Evolutionary conservation across 2,797 vertebrate genomes (phyloP), one percentile per base, ranked within the genome.

Genomic region (Epinephelus coioides): DNA sequence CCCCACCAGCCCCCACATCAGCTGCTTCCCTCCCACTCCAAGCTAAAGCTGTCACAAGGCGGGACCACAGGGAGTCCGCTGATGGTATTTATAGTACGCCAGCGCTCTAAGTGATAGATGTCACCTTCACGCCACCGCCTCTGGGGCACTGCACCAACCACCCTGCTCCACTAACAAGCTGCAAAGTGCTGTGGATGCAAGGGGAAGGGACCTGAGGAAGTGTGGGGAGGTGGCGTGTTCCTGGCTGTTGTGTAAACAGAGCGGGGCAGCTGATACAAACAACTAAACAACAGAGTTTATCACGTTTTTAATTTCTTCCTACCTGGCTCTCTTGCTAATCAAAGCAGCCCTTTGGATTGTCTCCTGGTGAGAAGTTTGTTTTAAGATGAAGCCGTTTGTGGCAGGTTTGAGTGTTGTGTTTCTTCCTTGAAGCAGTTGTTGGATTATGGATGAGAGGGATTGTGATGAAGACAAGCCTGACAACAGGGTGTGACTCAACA

Each of bases 101-200:
- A 57, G 86, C 53, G 1, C 78, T 79, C 94, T 94, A 94, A 95
- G 95, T 96, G 94, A 96, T 95, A 93, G 94, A 95, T 95, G 95
- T 95, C 93, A 96, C 94, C 95, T 95, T 95, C 91, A 77, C 91
- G 90, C 92, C 89, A 40, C 84, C 25, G 88, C 92, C 93, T 90
- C 91, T 83, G 87, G 92, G 90, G 89, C 86, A 62, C 74, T 82
- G 85, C 88, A 92, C 85, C 90, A 84, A 88, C 86, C 90, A 83
- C 90, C 87, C 89, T 87, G 90, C 82, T 86, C 84, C 82, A 90
- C 92, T 95, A 95, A 95, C 94, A 94, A 95, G 94, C 94, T 91
- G 91, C 84, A 92, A 93, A 94, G 92, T 90, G 88, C 89, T 91
- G 81, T 72, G 79, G 85, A 88, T 87, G 82, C 86, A 86, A 49